Evolutionary conservation across 35 echinoderm and acorn worm species (phyloP).

Genomic region (Nesometra sesokonis): DNA sequence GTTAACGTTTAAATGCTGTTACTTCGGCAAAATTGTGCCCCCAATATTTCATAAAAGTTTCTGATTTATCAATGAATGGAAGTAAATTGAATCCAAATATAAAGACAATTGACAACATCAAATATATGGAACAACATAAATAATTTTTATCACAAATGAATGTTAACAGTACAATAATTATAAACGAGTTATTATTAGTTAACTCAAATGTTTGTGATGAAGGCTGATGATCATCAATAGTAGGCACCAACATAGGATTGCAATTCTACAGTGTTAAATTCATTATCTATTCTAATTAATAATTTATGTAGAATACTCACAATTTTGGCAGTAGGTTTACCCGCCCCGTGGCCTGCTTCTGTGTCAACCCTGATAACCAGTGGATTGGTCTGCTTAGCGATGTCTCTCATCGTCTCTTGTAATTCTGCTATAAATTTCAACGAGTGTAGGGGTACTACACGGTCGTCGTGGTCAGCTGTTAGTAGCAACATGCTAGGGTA

Average conservation of each 20-base stretch:
- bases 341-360: constrained; percentile 75
- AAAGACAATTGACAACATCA: too few species aligned
- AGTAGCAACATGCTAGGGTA: constrained; percentile 75
- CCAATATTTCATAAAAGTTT: too few species aligned
- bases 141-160: too few species aligned
- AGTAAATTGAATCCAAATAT: too few species aligned
- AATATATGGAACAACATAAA: neutral
- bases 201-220: too few species aligned
- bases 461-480: constrained; percentile 80
- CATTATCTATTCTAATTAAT: too few species aligned
- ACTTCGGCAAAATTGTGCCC: too few species aligned
- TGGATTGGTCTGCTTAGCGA: constrained; percentile 55
- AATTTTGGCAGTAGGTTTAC: constrained; percentile 91
- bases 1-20: too few species aligned
- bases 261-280: too few species aligned
- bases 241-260: too few species aligned
- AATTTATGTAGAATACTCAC: constrained; percentile 55
- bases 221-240: too few species aligned
- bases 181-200: neutral
- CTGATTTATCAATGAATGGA: too few species aligned
- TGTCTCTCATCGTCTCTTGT: constrained; percentile 40
- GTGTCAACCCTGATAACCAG: constrained; percentile 76
- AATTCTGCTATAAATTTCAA: constrained; percentile 75
- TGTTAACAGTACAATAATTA: neutral
- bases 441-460: constrained; percentile 80